Conservation (phyloP, 2,888 invertebrate genomes). For the Papilio protenor region DNA sequence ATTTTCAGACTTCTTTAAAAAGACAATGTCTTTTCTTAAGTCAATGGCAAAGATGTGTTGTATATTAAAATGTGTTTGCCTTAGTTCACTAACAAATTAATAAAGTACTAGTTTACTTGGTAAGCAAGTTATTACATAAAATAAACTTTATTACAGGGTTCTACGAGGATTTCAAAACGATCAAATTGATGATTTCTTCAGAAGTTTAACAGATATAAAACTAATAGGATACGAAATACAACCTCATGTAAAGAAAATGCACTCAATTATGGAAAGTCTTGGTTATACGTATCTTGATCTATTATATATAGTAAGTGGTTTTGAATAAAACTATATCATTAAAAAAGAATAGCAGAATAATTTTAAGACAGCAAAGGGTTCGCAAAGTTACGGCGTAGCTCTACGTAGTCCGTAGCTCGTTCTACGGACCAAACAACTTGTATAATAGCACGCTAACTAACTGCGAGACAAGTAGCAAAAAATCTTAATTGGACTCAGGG, state of each 20-base stretch:
- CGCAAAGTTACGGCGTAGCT: background rate
- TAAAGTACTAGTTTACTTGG: background rate
- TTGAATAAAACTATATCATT: background rate
- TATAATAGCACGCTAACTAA: too few species aligned
- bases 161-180: slow-evolving; percentile 61
- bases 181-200: slow-evolving; percentile 64
- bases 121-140: background rate
- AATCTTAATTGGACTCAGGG: too few species aligned
- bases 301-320: slow-evolving; percentile 56
- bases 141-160: slow-evolving; percentile 51
- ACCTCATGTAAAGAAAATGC: slow-evolving; percentile 64
- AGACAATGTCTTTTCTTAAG: too few species aligned
- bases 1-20: too few species aligned
- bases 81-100: background rate
- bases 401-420: background rate
- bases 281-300: slow-evolving; percentile 59
- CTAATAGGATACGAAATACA: slow-evolving; percentile 53
- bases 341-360: background rate
- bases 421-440: background rate
- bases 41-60: background rate
- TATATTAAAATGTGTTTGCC: background rate
- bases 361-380: background rate
- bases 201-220: slow-evolving; percentile 59
- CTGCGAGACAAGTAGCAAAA: too few species aligned
- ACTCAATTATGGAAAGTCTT: slow-evolving; percentile 62